phyloP scores from a whole-genome alignment of 2,888 invertebrate genomes.

The Rotaria magnacalcarata region DNA sequence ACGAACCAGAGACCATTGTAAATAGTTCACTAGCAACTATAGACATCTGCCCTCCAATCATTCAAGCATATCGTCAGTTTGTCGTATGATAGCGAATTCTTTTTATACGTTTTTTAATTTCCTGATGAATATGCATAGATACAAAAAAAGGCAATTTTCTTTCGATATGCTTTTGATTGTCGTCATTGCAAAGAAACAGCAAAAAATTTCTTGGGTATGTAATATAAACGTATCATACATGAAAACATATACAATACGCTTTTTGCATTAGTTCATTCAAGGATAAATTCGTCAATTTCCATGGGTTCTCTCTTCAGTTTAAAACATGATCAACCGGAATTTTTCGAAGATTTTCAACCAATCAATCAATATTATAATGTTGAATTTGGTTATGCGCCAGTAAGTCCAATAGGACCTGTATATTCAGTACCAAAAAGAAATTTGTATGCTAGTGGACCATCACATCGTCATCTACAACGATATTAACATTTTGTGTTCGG shows the following conservation, averaged over 20 bases:
- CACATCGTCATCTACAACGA: background rate
- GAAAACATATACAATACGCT: no score
- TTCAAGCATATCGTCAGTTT: background rate
- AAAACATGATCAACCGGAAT: background rate
- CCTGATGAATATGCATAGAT: background rate
- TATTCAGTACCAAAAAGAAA: background rate
- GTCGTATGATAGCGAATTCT: background rate
- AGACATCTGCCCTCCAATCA: background rate
- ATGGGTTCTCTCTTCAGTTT: background rate
- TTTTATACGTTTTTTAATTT: background rate
- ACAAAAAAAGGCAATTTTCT: background rate
- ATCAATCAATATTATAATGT: background rate
- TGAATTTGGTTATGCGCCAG: background rate
- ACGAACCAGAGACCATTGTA: background rate
- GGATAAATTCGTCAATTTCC: background rate
- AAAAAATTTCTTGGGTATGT: background rate
- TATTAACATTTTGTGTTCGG: background rate
- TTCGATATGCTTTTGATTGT: background rate
- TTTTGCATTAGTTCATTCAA: background rate
- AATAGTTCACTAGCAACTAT: no score
- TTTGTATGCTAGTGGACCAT: background rate
- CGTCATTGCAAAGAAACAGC: background rate
- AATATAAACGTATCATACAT: no score
- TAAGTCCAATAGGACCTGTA: background rate
- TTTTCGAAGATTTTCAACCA: no score